Conservation (phyloP, 2,797 vertebrate species). For the Chromobotia macracanthus region DNA sequence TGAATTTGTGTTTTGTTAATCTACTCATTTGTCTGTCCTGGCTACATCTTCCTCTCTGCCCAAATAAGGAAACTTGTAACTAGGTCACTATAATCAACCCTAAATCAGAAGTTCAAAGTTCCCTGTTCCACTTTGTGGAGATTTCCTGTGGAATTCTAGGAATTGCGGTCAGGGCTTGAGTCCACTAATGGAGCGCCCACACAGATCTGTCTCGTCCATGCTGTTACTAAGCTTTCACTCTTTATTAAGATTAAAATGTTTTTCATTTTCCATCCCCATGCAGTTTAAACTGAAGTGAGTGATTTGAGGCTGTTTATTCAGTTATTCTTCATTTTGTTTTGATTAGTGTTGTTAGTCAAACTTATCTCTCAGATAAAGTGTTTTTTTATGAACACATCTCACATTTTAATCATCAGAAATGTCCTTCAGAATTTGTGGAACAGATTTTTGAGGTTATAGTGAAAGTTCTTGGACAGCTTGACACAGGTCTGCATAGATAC, state of each 20-base stretch:
- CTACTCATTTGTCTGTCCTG: slow-evolving; percentile 6
- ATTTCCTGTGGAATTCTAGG: slow-evolving; percentile 50
- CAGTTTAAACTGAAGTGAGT: background rate
- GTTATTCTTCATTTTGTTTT: background rate
- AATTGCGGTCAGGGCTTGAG: slow-evolving; percentile 39
- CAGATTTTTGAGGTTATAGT: background rate
- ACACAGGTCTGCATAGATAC: background rate
- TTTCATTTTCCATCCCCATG: slow-evolving; percentile 6
- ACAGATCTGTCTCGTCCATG: slow-evolving; percentile 11
- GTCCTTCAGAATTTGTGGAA: background rate
- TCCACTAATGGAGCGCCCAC: slow-evolving; percentile 22
- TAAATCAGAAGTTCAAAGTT: slow-evolving; percentile 48
- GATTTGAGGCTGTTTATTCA: background rate
- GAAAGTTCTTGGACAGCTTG: background rate
- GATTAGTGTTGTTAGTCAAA: background rate
- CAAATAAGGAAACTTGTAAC: slow-evolving; percentile 41
- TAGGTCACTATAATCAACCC: slow-evolving; percentile 50
- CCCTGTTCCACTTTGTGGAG: slow-evolving; percentile 36
- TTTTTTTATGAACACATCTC: background rate
- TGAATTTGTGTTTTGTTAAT: slow-evolving; percentile 9
- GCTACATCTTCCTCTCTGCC: slow-evolving; percentile 8
- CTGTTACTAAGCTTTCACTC: slow-evolving; percentile 3
- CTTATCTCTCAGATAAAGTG: background rate
- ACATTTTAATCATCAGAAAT: background rate
- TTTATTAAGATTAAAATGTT: slow-evolving; percentile 18